A percentile compares a stretch with the other conserved stretches of the same genome.
Evolutionary conservation across 2,113 vertebrate genomes (phyloP).

Genomic region (Otus sunia): DNA sequence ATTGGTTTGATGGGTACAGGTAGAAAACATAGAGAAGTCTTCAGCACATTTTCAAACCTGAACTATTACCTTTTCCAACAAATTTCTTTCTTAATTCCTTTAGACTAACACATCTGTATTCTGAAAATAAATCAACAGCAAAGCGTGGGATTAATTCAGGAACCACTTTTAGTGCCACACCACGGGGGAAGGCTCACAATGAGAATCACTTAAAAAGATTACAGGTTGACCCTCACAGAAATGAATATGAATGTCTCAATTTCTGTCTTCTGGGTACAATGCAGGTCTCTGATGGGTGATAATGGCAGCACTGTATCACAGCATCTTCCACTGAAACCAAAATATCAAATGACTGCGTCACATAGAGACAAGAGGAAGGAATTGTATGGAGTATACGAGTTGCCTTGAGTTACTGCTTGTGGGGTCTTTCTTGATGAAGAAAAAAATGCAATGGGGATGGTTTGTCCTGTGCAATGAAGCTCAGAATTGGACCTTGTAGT

Average conservation of each 20-base stretch:
- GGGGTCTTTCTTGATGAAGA: neutral
- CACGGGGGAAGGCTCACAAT: neutral
- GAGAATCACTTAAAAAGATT: neutral
- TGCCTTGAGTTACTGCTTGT: neutral
- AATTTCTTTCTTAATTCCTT: neutral
- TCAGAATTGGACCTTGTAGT: neutral
- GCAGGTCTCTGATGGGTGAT: neutral
- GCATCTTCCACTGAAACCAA: neutral
- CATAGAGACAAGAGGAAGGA: neutral
- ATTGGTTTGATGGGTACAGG: neutral
- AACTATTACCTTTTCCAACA: neutral
- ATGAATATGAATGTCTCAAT: neutral
- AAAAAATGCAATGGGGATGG: neutral
- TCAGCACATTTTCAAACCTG: neutral
- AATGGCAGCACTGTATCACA: neutral
- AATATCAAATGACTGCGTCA: neutral
- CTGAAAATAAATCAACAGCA: neutral
- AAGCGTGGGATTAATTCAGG: neutral
- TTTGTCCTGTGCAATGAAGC: neutral
- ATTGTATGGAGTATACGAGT: rapidly evolving
- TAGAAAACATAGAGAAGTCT: neutral
- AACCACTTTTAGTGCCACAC: neutral
- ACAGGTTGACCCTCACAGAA: neutral
- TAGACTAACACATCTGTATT: rapidly evolving
- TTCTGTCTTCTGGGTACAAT: neutral